Evolutionary conservation across 2,113 vertebrate genomes (phyloP), one percentile per base, ranked within the genome.

Genomic region (Polyodon spathula): DNA sequence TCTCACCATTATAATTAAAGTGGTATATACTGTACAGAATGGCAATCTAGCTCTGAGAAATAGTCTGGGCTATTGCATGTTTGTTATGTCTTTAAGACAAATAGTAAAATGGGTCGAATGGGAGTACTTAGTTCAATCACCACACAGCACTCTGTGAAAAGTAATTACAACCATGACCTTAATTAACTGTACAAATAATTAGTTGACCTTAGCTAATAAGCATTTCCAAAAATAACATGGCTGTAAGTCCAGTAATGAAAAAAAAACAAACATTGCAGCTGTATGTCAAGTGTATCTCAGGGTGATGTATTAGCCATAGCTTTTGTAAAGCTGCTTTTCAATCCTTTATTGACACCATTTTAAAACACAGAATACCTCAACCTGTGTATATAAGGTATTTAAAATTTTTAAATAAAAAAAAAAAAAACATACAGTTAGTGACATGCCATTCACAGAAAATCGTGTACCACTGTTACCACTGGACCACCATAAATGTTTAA

Each of bases 151-250:
- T 73, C 63, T 64, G 68, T 66, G 71, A 68, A 80, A 76, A 78
- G 66, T 68, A 74, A 81, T 73, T 74, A 76, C 70, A 79, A 73
- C 64, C 54, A 65, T 84, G 77, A 81, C 84, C 84, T 86, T 87
- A 81, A 82, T 84, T 86, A 86, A 74, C 71, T 64, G 73, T 76
- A 76, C 76, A 80, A 83, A 86, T 82, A 85, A 84, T 84, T 86
- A 81, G 76, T 79, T 83, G 81, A 81, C 83, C 80, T 77, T 61
- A 69, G 70, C 76, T 84, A 83, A 84, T 85, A 75, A 78, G 71
- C 73, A 72, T 74, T 70, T 68, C 64, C 64, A 43, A 61, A 62
- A 66, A 65, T 51, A 65, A 70, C 66, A 55, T 59, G 58, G 60
- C 54, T 54, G 63, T 54, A 64, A 65, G 62, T 59, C 60, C 52